Evolutionary conservation across 53 echinoderm and acorn worm genomes (phyloP).

Genomic region (Stichopus horrens): DNA sequence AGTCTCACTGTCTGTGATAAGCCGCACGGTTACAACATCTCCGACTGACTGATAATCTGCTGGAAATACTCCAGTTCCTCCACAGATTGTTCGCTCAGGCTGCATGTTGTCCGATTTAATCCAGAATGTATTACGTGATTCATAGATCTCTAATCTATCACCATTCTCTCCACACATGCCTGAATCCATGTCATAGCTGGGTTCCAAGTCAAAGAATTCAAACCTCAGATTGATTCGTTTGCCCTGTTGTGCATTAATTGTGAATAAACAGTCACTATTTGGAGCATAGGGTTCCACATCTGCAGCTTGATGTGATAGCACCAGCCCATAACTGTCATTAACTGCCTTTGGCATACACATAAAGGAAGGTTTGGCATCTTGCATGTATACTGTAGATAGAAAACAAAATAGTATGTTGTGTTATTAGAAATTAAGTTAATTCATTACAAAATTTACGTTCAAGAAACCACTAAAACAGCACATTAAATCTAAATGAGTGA

Average conservation of each 20-base stretch:
- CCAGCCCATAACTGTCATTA: conserved; percentile 70
- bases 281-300: conserved; percentile 65
- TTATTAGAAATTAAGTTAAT: background rate
- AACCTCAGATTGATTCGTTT: conserved; percentile 85
- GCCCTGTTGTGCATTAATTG: conserved; percentile 76
- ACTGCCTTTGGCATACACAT: conserved; percentile 75
- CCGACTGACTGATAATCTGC: conserved; percentile 83
- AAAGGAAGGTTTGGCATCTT: conserved; percentile 63
- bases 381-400: conserved; percentile 70
- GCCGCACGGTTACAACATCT: conserved; percentile 76
- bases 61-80: conserved; percentile 91
- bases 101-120: conserved; percentile 67
- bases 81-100: conserved; percentile 82
- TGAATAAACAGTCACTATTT: conserved; percentile 77
- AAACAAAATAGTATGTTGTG: background rate
- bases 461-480: background rate
- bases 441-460: too few species aligned
- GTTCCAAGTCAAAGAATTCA: conserved; percentile 83
- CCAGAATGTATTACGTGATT: conserved; percentile 60
- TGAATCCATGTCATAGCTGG: conserved; percentile 49
- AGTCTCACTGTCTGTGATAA: conserved; percentile 67
- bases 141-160: conserved; percentile 76
- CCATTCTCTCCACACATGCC: conserved; percentile 33
- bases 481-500: background rate
- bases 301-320: conserved; percentile 69